Evolutionary conservation across 2,888 invertebrate species (phyloP).

Genomic region (Cryptocephalus primarius): DNA sequence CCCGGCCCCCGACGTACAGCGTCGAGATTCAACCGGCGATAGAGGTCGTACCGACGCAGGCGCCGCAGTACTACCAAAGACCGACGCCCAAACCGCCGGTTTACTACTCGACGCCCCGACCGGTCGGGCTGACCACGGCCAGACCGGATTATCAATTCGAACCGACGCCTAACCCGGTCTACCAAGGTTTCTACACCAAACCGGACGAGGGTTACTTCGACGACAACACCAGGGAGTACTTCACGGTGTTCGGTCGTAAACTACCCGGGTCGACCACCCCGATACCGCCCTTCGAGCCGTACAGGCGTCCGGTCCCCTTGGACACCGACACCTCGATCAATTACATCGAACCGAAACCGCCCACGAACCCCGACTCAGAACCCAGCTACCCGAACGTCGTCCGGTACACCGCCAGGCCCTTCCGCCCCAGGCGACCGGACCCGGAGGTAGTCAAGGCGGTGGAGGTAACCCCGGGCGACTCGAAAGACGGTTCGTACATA

Average conservation of each 20-base stretch:
- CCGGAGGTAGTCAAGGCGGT: constrained; percentile 29
- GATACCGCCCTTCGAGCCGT: constrained; percentile 13
- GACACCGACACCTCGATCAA: constrained; percentile 62
- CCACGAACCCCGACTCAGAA: constrained; percentile 55
- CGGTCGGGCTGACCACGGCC: constrained; percentile 16
- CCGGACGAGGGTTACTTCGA: constrained; percentile 63
- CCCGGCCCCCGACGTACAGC: constrained; percentile 23
- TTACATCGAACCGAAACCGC: constrained; percentile 54
- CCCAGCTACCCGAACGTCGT: constrained; percentile 23
- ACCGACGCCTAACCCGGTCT: constrained; percentile 40
- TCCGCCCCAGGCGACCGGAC: constrained; percentile 5
- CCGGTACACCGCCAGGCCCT: constrained; percentile 16
- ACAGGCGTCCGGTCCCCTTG: constrained; percentile 36
- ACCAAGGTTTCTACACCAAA: constrained; percentile 52
- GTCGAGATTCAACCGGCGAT: constrained; percentile 35
- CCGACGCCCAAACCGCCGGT: neutral
- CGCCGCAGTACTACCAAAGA: constrained; percentile 10
- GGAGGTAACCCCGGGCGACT: constrained; percentile 12
- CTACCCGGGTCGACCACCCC: constrained; percentile 41
- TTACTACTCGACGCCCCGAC: neutral
- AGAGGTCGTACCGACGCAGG: constrained; percentile 28
- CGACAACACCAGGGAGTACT: constrained; percentile 64
- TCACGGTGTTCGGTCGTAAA: constrained; percentile 64
- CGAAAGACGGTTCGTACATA: constrained; percentile 45
- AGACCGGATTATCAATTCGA: constrained; percentile 28